Conservation (phyloP, 1,140 invertebrate genomes). For the Musca domestica region DNA sequence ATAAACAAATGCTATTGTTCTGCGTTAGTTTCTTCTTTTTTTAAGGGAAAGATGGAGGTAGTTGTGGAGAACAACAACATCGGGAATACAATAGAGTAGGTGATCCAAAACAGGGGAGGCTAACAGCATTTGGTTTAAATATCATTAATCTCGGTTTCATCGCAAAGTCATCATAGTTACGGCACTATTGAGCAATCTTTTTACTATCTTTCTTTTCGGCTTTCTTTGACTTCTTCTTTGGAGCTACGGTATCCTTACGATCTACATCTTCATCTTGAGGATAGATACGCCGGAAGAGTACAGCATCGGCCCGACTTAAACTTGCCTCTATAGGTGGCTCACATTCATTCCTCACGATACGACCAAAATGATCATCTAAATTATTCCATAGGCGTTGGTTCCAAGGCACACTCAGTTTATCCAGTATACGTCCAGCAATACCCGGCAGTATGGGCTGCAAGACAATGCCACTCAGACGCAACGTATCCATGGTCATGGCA, state of each 20-base stretch:
- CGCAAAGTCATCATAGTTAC: neutral
- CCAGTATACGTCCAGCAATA: constrained; percentile 64
- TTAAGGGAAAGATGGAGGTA: neutral
- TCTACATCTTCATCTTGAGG: constrained; percentile 2
- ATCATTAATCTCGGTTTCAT: too few relatives aligned
- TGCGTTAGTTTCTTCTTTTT: neutral
- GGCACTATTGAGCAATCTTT: neutral
- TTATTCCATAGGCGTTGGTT: constrained; percentile 59
- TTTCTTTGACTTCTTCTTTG: neutral
- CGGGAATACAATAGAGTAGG: neutral
- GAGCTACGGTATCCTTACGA: neutral
- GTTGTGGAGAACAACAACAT: neutral
- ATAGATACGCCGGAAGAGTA: constrained; percentile 1
- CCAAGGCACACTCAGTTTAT: constrained; percentile 63
- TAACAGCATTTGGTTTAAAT: neutral
- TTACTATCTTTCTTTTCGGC: neutral
- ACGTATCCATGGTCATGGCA: constrained; percentile 78
- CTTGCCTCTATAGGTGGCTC: constrained; percentile 1
- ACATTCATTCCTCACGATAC: neutral
- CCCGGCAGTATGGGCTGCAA: constrained; percentile 83
- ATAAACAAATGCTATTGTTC: constrained; percentile 9
- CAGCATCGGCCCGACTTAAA: neutral
- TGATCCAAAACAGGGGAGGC: neutral
- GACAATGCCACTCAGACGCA: constrained; percentile 74
- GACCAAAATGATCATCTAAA: constrained; percentile 34